A percentile compares a stretch with the other conserved stretches of the same genome.
phyloP scores from a whole-genome alignment of 2,797 vertebrate genomes.

The Setipinna tenuifilis region DNA sequence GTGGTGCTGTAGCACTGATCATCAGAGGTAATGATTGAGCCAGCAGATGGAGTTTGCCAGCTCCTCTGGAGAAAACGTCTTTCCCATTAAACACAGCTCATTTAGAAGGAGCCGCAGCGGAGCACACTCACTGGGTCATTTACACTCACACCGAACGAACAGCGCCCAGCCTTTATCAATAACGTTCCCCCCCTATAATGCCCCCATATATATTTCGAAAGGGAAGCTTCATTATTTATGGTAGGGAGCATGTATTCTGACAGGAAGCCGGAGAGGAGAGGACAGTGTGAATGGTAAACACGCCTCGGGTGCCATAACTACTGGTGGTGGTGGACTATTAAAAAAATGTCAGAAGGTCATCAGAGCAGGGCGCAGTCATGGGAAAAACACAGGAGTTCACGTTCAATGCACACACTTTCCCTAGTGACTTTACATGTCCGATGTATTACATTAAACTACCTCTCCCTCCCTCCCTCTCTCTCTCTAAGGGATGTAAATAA shows the following conservation, averaged over 20 bases:
- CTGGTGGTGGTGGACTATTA: neutral
- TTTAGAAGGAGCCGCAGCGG: neutral
- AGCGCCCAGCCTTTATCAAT: conserved; percentile 1
- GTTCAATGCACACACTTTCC: neutral
- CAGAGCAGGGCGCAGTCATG: neutral
- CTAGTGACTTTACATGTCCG: neutral
- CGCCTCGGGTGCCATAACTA: neutral
- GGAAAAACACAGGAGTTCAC: neutral
- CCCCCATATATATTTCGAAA: neutral
- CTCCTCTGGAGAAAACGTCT: neutral
- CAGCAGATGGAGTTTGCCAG: conserved; percentile 24
- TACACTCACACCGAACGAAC: neutral
- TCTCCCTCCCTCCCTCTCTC: neutral
- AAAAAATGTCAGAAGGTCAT: neutral
- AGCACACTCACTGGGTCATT: neutral
- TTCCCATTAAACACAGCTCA: conserved; percentile 24
- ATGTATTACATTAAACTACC: conserved; percentile 1
- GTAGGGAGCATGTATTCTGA: neutral
- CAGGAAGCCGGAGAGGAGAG: neutral
- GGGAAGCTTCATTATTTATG: neutral
- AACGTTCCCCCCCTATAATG: neutral
- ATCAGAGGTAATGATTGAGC: conserved; percentile 28
- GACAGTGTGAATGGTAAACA: neutral
- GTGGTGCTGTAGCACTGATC: conserved; percentile 7
- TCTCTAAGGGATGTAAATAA: neutral